Percentiles rank a stretch among this genome's conserved stretches.
Conservation (phyloP, 2,797 vertebrate genomes). For the Echeneis naucrates region DNA sequence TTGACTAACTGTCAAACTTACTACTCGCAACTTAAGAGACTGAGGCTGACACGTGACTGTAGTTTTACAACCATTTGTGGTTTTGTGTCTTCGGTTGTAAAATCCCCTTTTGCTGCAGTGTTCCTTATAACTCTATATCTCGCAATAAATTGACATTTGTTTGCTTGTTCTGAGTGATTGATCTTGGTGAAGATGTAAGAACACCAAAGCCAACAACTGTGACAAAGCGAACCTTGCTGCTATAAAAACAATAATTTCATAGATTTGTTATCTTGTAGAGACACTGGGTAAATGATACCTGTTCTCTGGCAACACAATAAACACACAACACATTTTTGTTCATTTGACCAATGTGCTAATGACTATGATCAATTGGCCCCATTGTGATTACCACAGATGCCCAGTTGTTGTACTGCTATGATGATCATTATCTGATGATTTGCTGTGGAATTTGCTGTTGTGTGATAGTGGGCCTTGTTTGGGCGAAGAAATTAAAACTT, state of each 20-base stretch:
- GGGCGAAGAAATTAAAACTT: conserved; percentile 54
- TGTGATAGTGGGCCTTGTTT: conserved; percentile 32
- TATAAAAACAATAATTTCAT: not conserved
- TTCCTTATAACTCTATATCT: not conserved
- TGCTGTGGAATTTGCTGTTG: conserved; percentile 45
- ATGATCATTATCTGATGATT: conserved; percentile 58
- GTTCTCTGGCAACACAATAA: not conserved
- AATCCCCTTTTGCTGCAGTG: not conserved
- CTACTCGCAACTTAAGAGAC: no score
- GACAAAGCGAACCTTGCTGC: not conserved
- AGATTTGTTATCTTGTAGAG: not conserved
- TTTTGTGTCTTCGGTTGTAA: conserved; percentile 6
- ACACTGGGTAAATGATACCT: not conserved
- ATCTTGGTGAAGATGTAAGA: not conserved
- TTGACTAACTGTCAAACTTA: no score
- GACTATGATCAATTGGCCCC: conserved; percentile 43
- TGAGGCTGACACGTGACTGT: not conserved
- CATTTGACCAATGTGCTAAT: conserved; percentile 32
- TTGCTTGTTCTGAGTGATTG: conserved; percentile 2
- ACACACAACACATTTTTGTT: not conserved
- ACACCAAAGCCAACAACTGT: not conserved
- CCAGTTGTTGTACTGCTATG: conserved; percentile 60
- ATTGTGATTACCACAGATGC: conserved; percentile 17
- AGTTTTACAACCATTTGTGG: conserved; percentile 7
- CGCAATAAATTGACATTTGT: not conserved